Percentiles rank a stretch among this genome's conserved stretches.
phyloP scores from a whole-genome alignment of 2,797 vertebrate species.

The Synaphobranchus kaupii region DNA sequence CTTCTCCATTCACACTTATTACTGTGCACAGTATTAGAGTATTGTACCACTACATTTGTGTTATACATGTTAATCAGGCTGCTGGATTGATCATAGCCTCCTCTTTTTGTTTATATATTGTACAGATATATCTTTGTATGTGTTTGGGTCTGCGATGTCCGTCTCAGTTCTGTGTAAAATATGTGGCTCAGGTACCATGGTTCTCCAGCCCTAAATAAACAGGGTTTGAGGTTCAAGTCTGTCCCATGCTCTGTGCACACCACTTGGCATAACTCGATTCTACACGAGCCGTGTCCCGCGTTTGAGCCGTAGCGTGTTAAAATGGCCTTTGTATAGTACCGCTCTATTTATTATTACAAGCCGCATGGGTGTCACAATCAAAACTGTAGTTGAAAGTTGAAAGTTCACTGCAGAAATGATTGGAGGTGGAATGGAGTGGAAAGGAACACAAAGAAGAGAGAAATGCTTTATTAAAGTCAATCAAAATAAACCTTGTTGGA shows the following conservation, averaged over 20 bases:
- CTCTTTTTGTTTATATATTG: constrained; percentile 22
- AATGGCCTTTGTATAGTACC: background rate
- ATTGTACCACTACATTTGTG: background rate
- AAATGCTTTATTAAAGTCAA: background rate
- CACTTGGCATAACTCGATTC: background rate
- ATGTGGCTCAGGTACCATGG: constrained; percentile 12
- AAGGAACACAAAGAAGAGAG: background rate
- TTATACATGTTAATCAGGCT: background rate
- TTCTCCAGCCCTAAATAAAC: constrained; percentile 24
- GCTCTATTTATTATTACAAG: background rate
- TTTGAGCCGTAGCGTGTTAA: background rate
- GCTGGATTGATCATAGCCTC: constrained; percentile 3
- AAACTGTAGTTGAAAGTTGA: background rate
- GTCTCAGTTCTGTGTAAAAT: background rate
- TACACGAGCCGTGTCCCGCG: background rate
- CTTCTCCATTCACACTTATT: background rate
- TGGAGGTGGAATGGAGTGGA: background rate
- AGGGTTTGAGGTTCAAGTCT: background rate
- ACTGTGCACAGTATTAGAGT: background rate
- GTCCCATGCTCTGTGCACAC: background rate
- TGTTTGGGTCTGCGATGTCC: constrained; percentile 6
- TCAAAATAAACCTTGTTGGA: background rate
- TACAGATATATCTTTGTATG: constrained; percentile 21
- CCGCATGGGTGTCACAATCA: background rate
- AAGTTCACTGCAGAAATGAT: background rate